phyloP scores from a whole-genome alignment of 2,113 vertebrate species.

The Ramphastos sulfuratus region DNA sequence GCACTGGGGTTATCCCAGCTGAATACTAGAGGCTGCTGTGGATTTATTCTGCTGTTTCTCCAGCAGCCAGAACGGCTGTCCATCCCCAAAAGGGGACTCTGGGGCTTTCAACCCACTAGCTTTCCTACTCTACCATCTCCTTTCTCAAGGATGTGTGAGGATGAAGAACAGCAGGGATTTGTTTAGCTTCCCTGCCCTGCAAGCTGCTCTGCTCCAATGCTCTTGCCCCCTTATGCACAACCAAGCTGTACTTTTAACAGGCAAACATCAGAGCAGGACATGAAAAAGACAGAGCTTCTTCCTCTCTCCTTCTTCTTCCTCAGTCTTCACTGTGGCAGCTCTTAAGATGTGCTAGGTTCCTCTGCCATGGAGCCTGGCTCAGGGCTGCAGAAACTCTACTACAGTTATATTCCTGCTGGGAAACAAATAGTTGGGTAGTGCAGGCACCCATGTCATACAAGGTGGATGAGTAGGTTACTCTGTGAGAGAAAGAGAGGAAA shows the following conservation, averaged over 20 bases:
- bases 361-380: background rate
- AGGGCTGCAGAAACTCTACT: background rate
- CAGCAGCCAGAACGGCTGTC: background rate
- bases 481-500: background rate
- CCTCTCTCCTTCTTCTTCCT: background rate
- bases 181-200: background rate
- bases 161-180: background rate
- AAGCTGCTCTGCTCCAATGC: background rate
- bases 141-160: background rate
- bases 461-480: background rate
- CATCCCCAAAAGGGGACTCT: background rate
- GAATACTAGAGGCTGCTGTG: background rate
- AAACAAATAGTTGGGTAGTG: background rate
- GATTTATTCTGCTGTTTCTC: background rate
- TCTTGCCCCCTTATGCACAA: background rate
- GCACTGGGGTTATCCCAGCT: background rate
- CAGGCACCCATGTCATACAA: rapidly evolving
- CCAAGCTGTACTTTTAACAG: background rate
- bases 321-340: background rate
- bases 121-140: background rate
- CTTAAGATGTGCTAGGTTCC: rapidly evolving
- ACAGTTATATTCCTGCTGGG: background rate
- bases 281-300: background rate
- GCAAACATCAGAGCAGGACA: background rate
- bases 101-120: background rate